Base-by-base conservation (phyloP, 1,140 invertebrate species). In the Alviniconcha marisindica region DNA sequence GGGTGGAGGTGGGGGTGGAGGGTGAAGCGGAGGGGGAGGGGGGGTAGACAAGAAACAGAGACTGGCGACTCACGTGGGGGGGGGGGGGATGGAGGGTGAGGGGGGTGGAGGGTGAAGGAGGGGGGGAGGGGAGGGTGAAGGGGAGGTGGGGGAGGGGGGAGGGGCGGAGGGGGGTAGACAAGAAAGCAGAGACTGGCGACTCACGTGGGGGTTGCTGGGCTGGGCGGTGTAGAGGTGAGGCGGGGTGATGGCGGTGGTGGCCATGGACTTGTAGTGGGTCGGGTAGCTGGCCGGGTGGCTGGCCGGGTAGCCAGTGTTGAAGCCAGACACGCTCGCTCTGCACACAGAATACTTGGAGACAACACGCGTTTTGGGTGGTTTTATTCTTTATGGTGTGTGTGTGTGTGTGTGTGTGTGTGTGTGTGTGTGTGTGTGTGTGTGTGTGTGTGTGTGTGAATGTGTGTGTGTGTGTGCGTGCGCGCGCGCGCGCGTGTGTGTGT, bases 391-490 rank as follows among this genome's bases (percentile, higher is more conserved):
- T 66, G 7, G 21, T 24, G 7, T n/a, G 21, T 60, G 56, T 60
- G 56, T 60, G 56, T n/a, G 7, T 60, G 21, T 60, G 56, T 71
- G 66, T 71, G 66, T 33, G 66, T 33, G 15, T 71, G 66, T 71
- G 66, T 71, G 33, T 28, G 15, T 71, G 66, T 36, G 31, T 71
- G 15, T 36, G 66, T 71, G 33, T 28, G 66, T 71, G 66, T 7
- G 66, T 71, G 66, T 36, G 66, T 28, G 66, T 36, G 66, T 36
- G 31, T 28, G 31, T 71, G 66, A 33, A 24, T 71, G 31, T 71
- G 66, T 71, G 31, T 71, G 66, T 36, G 66, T 71, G 31, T 71
- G 66, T 71, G 66, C 36, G 66, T 71, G 31, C 36, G 66, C 36
- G 66, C 36, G 66, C 21, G 66, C 14, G 38, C 12, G n/a, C n/a